Evolutionary conservation across 2,113 vertebrate species (phyloP), one percentile per base, ranked within the genome.

Genomic region (Strigops habroptila): DNA sequence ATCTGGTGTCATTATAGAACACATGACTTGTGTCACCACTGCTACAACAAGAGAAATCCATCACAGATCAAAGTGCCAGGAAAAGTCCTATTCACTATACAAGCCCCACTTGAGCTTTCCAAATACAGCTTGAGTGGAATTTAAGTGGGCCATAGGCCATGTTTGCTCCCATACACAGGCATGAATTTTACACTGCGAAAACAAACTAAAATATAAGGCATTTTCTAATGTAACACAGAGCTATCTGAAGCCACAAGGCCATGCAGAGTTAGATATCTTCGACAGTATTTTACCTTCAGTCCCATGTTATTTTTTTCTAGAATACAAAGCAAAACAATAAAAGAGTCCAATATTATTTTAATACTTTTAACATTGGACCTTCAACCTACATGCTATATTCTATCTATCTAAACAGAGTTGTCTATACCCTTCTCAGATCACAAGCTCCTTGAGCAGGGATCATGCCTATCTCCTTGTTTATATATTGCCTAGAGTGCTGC

Each of bases 11-110:
- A 76, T 65, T 96, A 73, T 63, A 87, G 88, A 96, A 92, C 96
- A 96, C 95, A 94, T 92, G 95, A 96, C 88, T 96, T 94, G 86
- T 96, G 95, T 95, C 91, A 93, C 90, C 83, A 96, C 92, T 92
- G 95, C 86, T 93, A 93, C 88, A 94, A 82, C 70, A 95, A 91
- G 93, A 95, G 86, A 97, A 95, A 96, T 94, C 86, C 88, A 94
- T 96, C 95, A 87, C 5, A 60, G 92, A 94, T 86, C 95, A 92
- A 93, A 92, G 69, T 88, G 92, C 91, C 93, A 96, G 93, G 73
- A 93, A 94, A 95, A 94, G 91, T 90, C 86, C 81, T 89, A 85
- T 91, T 94, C 83, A 89, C 73, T 88, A 41, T 75, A 79, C 88
- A 90, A 97, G 73, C 48, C 60, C 55, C 80, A 81, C 65, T 95